Base-by-base conservation (phyloP, 1,140 invertebrate genomes). In the Drosophila orosa region DNA sequence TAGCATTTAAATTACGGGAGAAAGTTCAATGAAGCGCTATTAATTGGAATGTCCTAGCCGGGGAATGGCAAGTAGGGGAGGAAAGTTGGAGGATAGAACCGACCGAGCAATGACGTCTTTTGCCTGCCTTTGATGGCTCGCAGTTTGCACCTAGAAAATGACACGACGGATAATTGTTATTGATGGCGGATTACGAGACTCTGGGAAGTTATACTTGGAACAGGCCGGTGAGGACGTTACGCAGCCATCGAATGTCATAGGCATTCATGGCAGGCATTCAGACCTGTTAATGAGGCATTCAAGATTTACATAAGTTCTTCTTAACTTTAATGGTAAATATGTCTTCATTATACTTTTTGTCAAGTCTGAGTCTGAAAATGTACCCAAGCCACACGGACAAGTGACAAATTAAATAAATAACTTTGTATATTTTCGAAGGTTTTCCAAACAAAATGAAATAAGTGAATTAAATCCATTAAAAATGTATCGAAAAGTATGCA, bases 1-100 rank as follows among this genome's bases (percentile, higher is more conserved):
- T 86, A 76, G 83, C 82, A 86, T 86, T 83, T 86, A 86, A 83
- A 86, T 86, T 87, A 86, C 83, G 65, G 63, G 52, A 60, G 33
- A 44, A 58, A 59, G 80, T 75, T 83, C 82, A 87, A 86, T 86
- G 82, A 87, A 86, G 82, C 82, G 80, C 55, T 68, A 86, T 87
- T 86, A 86, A 86, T 86, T 86, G 79, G 80, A 83, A 87, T 79
- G 68, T 82, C 75, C 83, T 62, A 72, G 29, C 47, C 57, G 15
- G 71, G 15, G 71, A 45, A 61, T 59, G 80, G 76, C 74, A 63
- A 80, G 61, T 33, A n/a, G n/a, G 55, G 55, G 65, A 57, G 62
- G n/a, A 15, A 40, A 29, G 31, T 67, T 67, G 35, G 33, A 13
- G 17, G 10, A 31, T 19, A 31, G 47, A 52, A 22, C 8, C 48